Evolutionary conservation across 2,888 invertebrate genomes (phyloP).

Genomic region (Melanargia galathea): DNA sequence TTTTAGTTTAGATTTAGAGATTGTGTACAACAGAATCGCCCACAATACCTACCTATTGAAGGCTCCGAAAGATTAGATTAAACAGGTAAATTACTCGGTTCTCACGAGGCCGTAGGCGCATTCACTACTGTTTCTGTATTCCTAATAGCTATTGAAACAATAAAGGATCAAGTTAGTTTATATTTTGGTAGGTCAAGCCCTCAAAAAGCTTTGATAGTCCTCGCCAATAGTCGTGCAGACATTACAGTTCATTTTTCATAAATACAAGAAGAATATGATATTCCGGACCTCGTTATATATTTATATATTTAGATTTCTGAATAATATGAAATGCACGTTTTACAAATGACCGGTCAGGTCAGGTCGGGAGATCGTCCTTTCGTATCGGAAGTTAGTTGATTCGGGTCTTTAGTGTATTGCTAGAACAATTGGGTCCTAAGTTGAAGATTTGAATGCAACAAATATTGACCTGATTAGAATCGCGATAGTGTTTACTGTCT

Average conservation of each 20-base stretch:
- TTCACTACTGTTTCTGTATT: constrained; percentile 31
- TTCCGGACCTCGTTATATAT: no score
- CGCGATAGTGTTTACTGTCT: background rate
- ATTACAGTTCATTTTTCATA: no score
- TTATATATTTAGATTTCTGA: no score
- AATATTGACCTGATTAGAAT: background rate
- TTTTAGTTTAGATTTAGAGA: no score
- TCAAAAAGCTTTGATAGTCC: background rate
- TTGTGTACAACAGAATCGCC: no score
- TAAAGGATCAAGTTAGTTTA: background rate
- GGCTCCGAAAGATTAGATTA: constrained; percentile 65
- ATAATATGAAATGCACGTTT: no score
- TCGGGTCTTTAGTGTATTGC: background rate
- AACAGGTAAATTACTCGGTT: constrained; percentile 73
- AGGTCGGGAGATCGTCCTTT: no score
- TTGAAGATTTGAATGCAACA: background rate
- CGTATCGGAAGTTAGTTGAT: no score
- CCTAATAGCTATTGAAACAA: background rate
- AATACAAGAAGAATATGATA: no score
- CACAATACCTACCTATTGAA: constrained; percentile 29
- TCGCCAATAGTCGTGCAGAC: background rate
- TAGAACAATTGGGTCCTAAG: background rate
- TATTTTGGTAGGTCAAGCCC: background rate
- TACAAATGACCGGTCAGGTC: no score
- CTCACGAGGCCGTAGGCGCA: constrained; percentile 56